Conservation (phyloP, 2,797 vertebrate genomes). For the Scarus forsteni region DNA sequence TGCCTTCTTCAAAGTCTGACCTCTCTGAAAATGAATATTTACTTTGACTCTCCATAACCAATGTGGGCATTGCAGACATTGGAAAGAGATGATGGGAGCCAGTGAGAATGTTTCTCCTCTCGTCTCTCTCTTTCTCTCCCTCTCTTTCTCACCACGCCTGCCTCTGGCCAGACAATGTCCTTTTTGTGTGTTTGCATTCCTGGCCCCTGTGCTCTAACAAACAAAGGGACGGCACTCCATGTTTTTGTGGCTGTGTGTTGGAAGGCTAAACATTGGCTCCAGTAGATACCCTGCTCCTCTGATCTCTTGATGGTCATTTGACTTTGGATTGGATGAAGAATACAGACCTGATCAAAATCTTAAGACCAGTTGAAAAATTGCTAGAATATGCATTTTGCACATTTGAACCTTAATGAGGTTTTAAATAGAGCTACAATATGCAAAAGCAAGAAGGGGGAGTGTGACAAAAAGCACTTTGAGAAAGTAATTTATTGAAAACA, state of each 20-base stretch:
- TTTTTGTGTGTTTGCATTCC: slow-evolving; percentile 86
- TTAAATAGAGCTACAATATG: no score
- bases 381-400: no score
- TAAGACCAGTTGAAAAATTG: no score
- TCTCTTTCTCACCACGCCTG: slow-evolving; percentile 83
- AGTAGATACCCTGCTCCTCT: slow-evolving; percentile 40
- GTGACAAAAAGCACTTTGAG: no score
- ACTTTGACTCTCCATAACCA: neutral
- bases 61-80: slow-evolving; percentile 10
- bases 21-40: neutral
- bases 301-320: slow-evolving; percentile 54
- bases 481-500: no score
- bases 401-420: no score
- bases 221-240: slow-evolving; percentile 80
- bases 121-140: slow-evolving; percentile 43
- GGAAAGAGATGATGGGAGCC: slow-evolving; percentile 28
- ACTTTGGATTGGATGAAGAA: slow-evolving; percentile 32
- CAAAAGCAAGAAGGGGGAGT: no score
- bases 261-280: slow-evolving; percentile 74
- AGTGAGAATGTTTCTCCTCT: slow-evolving; percentile 55
- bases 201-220: slow-evolving; percentile 81
- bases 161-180: slow-evolving; percentile 85
- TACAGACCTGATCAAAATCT: no score
- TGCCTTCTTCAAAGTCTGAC: no score
- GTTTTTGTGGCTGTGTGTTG: slow-evolving; percentile 77